Base-by-base conservation (phyloP, 2,113 vertebrate genomes). In the Labrus mixtus region DNA sequence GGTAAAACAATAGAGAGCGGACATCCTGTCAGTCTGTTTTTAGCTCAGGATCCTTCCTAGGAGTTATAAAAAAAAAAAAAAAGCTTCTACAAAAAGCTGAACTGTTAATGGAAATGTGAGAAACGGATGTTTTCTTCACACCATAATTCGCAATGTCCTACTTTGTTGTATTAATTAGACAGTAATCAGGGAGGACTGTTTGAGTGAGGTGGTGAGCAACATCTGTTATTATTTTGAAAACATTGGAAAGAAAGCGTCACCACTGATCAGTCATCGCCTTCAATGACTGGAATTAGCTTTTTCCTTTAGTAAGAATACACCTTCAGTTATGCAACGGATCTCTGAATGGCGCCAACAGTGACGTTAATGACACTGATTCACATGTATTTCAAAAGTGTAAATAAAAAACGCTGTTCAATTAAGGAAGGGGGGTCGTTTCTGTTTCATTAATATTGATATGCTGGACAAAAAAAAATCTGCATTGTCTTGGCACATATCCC, bases 21-120 rank as follows among this genome's bases (percentile, higher is more conserved):
- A 93, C 51, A 69, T 93, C 90, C 92, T 88, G 82, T 10, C 77
- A 41, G 64, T 74, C 80, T 89, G 62, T 74, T 92, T 91, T 87
- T 90, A 91, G 89, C 79, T 23, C 76, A 19, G 65, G 55, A 75
- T 48, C 20, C 76, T 90, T 89, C 88, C 89, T 83, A 80, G 66
- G 68, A 48, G 58, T 55, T 61, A 62, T 71, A 74, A 33, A 33
- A 33, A 33, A 33, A 29, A 29, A 5, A 5, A 29, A 29, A 56
- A 41, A 76, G 19, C 1, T 17, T 17, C 54, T 6, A 61, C 43
- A 62, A 22, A 43, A 61, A 50, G 58, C 29, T 29, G 11, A 39
- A 29, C 37, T 69, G 43, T 81, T 81, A 83, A 25, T 78, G 22
- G 54, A 77, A 74, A 59, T 50, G n/a, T 15, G 33, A 57, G 68